Evolutionary conservation across 2,888 invertebrate genomes (phyloP), one percentile per base, ranked within the genome.

Genomic region (Drosophila siamana): DNA sequence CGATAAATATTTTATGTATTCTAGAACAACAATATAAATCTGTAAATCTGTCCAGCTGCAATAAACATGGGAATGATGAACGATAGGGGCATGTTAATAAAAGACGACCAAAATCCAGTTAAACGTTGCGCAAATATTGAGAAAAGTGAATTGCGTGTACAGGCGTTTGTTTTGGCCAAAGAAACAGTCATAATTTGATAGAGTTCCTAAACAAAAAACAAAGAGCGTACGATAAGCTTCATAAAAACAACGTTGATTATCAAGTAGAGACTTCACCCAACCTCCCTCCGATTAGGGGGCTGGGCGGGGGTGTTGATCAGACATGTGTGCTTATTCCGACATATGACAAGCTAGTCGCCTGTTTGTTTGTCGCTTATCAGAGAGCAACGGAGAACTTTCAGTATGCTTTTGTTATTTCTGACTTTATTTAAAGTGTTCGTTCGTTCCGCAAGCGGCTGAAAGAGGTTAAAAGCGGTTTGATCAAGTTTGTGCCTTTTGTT

Each of bases 401-500:
- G 68, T 56, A 46, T 59, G 73, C 63, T 68, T 61, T 64, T 46
- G 66, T 46, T 33, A 59, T 64, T 60, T 44, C 63, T 59, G 56
- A 60, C 65, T 69, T 44, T 30, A 51, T 63, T 60, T 60, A 59
- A 73, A 73, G 69, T 59, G 52, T 68, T 41, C 36, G 41, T 19
- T 16, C 9, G 33, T 33, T 13, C 13, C 30, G 47, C 47, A 69
- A 54, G 46, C 59, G 46, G 59, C 44, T 38, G n/a, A 47, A 68
- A 63, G 78, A 62, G 78, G 75, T 68, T 74, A 19, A 51, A 78
- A 72, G 75, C 65, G 75, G 78, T 69, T 76, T 56, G 43, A 76
- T 55, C 77, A 52, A 38, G 75, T 63, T 69, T 63, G 40, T 30
- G 41, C 36, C 54, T 56, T 56, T 52, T 69, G 43, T 60, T 54